phyloP scores from a whole-genome alignment of 2,797 vertebrate species.

The Bovichtus diacanthus region DNA sequence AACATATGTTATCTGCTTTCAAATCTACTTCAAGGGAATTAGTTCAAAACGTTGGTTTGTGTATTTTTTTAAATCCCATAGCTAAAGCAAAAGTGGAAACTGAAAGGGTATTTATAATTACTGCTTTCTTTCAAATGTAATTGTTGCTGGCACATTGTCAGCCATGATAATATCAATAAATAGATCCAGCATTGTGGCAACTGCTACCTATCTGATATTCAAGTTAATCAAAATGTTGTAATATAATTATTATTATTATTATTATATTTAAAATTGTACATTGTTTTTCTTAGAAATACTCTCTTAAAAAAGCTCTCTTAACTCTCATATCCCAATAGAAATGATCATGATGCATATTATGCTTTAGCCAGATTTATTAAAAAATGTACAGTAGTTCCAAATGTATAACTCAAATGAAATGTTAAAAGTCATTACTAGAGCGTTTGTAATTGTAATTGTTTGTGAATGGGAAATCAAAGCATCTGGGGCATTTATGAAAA shows the following conservation, averaged over 20 bases:
- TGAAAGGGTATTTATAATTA: not conserved
- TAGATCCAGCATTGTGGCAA: not conserved
- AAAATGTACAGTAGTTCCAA: too few species aligned
- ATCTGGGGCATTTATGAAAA: not conserved
- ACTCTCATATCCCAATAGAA: not conserved
- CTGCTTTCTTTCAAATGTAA: not conserved
- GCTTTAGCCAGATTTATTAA: not conserved
- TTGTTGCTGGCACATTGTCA: not conserved
- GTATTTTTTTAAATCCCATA: not conserved
- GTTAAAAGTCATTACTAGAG: too few species aligned
- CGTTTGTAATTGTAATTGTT: too few species aligned
- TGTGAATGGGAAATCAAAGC: not conserved
- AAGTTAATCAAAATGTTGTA: not conserved
- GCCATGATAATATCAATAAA: not conserved
- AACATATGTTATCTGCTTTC: not conserved
- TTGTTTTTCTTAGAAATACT: not conserved
- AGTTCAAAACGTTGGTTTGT: not conserved
- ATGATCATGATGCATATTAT: not conserved
- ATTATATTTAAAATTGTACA: not conserved
- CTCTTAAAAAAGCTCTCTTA: not conserved
- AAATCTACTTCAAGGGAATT: not conserved
- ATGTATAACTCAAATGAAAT: not conserved
- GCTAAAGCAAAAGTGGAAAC: not conserved
- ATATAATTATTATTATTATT: too few species aligned
- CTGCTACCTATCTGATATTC: not conserved